Base-by-base conservation (phyloP, 2,888 invertebrate species). In the Troides oblongomaculatus region DNA sequence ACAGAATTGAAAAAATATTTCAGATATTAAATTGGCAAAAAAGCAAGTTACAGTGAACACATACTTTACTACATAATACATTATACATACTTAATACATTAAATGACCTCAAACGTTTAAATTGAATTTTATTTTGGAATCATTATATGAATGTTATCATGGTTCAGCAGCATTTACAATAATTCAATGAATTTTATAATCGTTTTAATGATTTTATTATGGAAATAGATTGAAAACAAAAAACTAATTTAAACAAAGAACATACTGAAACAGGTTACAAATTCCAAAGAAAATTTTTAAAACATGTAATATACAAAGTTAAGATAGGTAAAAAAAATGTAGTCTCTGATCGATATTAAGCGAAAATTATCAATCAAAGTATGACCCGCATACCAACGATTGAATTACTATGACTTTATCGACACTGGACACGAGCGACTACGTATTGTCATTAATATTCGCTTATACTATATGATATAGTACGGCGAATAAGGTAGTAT, bases 281-380 rank as follows among this genome's bases (percentile, higher is more conserved):
- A 83, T 82, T 81, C 89, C 89, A 89, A 90, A 89, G 88, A 89
- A 90, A 89, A 89, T 83, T 81, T 78, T 70, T 79, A 74, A 74
- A 57, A 74, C 72, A 73, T 21, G 30, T 36, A 59, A 59, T 36
- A 63, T 72, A 73, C 75, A 71, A 66, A 68, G 67, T 68, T 65
- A 74, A 68, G 69, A 58, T 60, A 17, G n/a, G 30, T 25, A 62
- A 61, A 36, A 60, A 21, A 7, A 36, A 25, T 25, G 25, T 72
- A 72, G 70, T 74, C 73, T 66, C 66, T 73, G 39, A 64, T 60
- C 66, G 66, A 70, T 70, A 68, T 73, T 73, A 58, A 72, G 36
- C 30, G 25, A 62, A 58, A 75, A 69, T 70, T 75, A 78, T 83
- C 84, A 83, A 81, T 79, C 74, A 72, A 72, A 81, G 81, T 87